A percentile compares a stretch with the other conserved stretches of the same genome.
phyloP scores from a whole-genome alignment of 2,888 invertebrate genomes.

The Tetrapedia diversipes region DNA sequence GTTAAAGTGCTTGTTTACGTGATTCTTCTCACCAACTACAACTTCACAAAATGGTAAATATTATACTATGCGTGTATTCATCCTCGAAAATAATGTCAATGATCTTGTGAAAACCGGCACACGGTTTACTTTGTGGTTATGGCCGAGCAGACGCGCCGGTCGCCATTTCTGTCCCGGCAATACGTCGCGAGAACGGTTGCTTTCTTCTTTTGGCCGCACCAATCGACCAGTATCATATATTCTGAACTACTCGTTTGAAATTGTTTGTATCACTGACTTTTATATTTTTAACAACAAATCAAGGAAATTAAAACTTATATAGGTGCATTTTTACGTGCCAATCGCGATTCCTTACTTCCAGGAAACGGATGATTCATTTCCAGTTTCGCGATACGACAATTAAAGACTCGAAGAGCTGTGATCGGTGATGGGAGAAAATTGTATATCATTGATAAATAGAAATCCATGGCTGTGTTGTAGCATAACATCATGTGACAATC shows the following conservation, averaged over 20 bases:
- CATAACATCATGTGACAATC: constrained; percentile 39
- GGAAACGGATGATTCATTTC: constrained; percentile 71
- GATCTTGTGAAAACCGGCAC: constrained; percentile 49
- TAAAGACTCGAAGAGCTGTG: constrained; percentile 40
- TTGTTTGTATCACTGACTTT: constrained; percentile 14
- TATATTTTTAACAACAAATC: neutral
- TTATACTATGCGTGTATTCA: constrained; percentile 49
- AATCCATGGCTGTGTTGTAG: constrained; percentile 38
- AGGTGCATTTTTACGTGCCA: constrained; percentile 43
- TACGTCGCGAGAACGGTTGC: constrained; percentile 63
- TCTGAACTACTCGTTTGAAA: neutral
- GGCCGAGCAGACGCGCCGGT: constrained; percentile 80
- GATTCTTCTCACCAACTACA: constrained; percentile 73
- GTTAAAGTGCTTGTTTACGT: constrained; percentile 79
- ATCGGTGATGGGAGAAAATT: constrained; percentile 45
- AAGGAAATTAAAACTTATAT: neutral
- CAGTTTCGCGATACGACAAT: constrained; percentile 59
- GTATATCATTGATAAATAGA: constrained; percentile 36
- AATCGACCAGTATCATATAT: constrained; percentile 29
- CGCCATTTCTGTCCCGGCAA: constrained; percentile 79
- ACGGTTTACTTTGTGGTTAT: constrained; percentile 77
- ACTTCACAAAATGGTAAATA: constrained; percentile 80
- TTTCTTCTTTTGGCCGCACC: constrained; percentile 51
- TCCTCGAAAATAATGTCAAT: constrained; percentile 40
- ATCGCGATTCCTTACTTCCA: constrained; percentile 60